Conservation (phyloP, 2,797 vertebrate genomes). For the Ctenopoma kingsleyae region DNA sequence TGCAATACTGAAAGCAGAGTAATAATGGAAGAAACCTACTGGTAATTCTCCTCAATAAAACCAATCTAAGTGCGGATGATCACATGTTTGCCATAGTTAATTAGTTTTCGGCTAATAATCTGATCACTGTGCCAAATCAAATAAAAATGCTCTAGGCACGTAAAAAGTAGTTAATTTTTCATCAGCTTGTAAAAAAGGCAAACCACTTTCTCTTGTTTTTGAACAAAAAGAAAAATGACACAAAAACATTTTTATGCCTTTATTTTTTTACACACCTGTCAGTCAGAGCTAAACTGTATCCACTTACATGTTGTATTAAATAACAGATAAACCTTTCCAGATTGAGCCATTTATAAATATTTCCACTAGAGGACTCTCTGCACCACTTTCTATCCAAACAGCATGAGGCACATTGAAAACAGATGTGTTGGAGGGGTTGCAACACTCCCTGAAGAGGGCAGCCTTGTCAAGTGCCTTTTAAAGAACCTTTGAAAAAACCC, state of each 20-base stretch:
- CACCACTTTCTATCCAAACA: slow-evolving; percentile 38
- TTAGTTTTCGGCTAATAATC: slow-evolving; percentile 56
- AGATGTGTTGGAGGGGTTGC: slow-evolving; percentile 49
- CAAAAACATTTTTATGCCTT: not conserved
- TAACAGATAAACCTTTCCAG: not conserved
- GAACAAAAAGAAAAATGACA: not conserved
- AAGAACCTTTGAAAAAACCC: slow-evolving; percentile 47
- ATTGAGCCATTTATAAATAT: not conserved
- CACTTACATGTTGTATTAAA: slow-evolving; percentile 12
- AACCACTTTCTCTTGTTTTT: not conserved
- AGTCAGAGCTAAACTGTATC: not conserved
- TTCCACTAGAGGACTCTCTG: slow-evolving; percentile 78
- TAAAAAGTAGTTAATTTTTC: slow-evolving; percentile 14
- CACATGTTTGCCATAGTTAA: slow-evolving; percentile 50
- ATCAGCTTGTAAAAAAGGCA: not conserved
- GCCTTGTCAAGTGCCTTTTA: slow-evolving; percentile 62
- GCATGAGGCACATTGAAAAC: slow-evolving; percentile 36
- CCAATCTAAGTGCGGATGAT: slow-evolving; percentile 8
- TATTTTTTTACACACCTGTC: slow-evolving; percentile 2
- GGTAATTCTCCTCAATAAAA: slow-evolving; percentile 14
- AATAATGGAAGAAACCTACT: slow-evolving; percentile 4
- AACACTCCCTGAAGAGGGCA: slow-evolving; percentile 69
- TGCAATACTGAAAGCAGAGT: slow-evolving; percentile 21
- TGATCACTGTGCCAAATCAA: slow-evolving; percentile 51
- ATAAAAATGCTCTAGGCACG: slow-evolving; percentile 22